These are phyloP conservation scores for Amphipoea lucens DNA, from an alignment of 2,888 invertebrate species.

Conservation along the genomic window DNA sequence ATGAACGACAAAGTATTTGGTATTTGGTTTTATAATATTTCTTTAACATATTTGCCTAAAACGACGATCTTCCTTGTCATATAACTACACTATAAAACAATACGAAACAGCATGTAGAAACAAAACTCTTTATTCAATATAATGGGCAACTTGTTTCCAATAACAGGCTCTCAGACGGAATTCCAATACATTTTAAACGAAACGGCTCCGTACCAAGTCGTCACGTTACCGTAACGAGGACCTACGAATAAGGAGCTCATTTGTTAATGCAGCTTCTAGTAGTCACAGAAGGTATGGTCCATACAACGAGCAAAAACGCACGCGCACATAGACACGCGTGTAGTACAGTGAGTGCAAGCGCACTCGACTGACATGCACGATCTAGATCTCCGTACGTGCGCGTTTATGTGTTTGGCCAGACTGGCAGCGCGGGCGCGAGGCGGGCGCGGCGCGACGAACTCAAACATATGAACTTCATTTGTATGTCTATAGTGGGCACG, in stretches of 20 bases:
- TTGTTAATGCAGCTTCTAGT: conserved; percentile 69
- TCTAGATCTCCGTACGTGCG: background rate
- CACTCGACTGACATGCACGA: background rate
- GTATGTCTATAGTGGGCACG: too few relatives aligned
- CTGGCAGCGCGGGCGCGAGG: too few relatives aligned
- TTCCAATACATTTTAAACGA: conserved; percentile 26
- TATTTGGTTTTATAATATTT: background rate
- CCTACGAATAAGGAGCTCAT: conserved; percentile 53
- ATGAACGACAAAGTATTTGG: too few relatives aligned
- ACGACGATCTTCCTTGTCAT: background rate
- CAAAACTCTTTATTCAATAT: conserved; percentile 8
- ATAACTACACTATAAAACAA: background rate
- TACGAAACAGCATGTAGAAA: background rate
- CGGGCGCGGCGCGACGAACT: too few relatives aligned
- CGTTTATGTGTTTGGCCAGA: too few relatives aligned
- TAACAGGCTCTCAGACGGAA: conserved; percentile 13
- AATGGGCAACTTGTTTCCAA: conserved; percentile 21
- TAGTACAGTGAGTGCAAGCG: background rate
- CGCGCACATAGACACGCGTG: background rate
- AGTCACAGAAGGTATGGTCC: background rate
- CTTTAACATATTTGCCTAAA: background rate
- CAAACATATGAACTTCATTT: too few relatives aligned
- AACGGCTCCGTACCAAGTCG: background rate
- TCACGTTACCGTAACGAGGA: conserved; percentile 39
- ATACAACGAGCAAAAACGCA: background rate